Evolutionary conservation across 1,140 invertebrate species (phyloP), one percentile per base, ranked within the genome.

Genomic region (Drosophila triauraria): DNA sequence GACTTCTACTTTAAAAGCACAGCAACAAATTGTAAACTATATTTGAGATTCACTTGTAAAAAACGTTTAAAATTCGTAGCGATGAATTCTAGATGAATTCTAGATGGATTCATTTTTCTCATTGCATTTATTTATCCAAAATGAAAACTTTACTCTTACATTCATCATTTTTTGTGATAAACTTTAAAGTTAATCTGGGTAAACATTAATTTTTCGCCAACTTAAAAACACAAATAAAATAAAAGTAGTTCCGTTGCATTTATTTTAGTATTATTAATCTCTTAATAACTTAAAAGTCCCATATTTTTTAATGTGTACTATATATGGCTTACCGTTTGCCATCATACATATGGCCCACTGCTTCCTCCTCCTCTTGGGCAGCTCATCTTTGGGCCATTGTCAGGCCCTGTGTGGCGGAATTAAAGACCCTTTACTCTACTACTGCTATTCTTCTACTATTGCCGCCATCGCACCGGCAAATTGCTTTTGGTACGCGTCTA

Each of bases 401-500:
- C 68, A 38, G 65, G 46, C 68, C 25, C 30, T 80, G 75, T 77
- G 70, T 88, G 85, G 85, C 85, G 85, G 85, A 88, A 88, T 88
- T 88, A 88, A 88, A 88, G 85, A 88, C 85, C 68, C 43, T 65
- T 54, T 43, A 59, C 38, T 27, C 58, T 68, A 1, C 38, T 69
- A 43, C 58, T 68, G 2, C 38, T 69, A 43, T 50, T 48, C 65
- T 54, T 30, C 67, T 43, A 32, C 35, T 54, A 35, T 51, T 63
- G 23, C 60, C 42, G 60, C 64, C 79, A 60, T 57, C 30, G 76
- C 51, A 68, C 67, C 75, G 78, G 48, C 75, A 87, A 88, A 82
- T 87, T 87, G 80, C 84, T 88, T 76, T 83, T 88, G 72, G 71
- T 83, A 75, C 78, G 84, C 76, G 81, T 84, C 84, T 88, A 88